These are phyloP conservation scores for Polyploca ridens DNA, from an alignment of 2,888 invertebrate species.

Conservation along the genomic window DNA sequence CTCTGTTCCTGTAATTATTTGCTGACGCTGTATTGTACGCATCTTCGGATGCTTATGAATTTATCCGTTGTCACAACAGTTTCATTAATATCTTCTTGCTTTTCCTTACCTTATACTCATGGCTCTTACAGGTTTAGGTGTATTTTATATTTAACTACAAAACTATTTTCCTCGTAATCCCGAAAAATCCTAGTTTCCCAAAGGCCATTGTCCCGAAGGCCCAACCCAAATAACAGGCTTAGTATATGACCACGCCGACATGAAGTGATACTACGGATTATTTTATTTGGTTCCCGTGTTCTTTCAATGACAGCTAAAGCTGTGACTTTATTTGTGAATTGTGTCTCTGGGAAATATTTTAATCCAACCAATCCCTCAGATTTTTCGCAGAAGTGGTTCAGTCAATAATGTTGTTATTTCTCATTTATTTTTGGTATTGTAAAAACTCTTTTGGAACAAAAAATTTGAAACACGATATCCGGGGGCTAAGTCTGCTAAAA, in stretches of 20 bases:
- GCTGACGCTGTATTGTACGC: too few species aligned
- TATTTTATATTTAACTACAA: conserved; percentile 4
- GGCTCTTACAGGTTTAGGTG: not conserved
- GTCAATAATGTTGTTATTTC: not conserved
- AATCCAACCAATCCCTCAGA: conserved; percentile 2
- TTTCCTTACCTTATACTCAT: not conserved
- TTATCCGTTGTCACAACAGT: too few species aligned
- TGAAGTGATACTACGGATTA: conserved; percentile 29
- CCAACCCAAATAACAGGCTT: conserved; percentile 10
- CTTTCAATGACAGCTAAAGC: conserved; percentile 14
- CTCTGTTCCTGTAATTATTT: too few species aligned
- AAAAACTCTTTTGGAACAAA: too few species aligned
- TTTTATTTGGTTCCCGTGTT: conserved; percentile 27
- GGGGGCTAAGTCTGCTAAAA: too few species aligned
- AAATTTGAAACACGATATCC: too few species aligned
- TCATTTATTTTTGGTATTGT: not conserved
- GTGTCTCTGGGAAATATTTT: not conserved
- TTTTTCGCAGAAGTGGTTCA: not conserved
- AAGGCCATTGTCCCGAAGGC: conserved; percentile 23
- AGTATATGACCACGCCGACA: conserved; percentile 11
- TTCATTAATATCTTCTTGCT: too few species aligned
- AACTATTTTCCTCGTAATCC: not conserved
- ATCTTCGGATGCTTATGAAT: too few species aligned
- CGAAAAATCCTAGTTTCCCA: conserved; percentile 17
- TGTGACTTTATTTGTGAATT: conserved; percentile 8